Evolutionary conservation across 2,888 invertebrate species (phyloP), one percentile per base, ranked within the genome.

Genomic region (Tetrapedia diversipes): DNA sequence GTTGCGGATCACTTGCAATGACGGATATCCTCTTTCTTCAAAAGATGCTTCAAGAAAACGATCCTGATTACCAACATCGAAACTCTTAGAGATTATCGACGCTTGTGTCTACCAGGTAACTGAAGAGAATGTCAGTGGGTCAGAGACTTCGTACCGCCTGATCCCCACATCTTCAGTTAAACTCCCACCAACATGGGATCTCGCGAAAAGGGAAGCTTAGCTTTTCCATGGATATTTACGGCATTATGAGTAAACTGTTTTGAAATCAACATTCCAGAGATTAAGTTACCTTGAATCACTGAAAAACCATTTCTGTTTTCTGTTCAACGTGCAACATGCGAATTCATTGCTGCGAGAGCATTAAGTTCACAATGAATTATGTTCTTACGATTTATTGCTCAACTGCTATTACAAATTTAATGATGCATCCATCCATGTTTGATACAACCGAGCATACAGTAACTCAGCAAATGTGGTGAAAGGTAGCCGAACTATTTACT

Each of bases 111-210:
- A 47, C 72, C 79, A 84, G 82, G 83, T 83, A 85, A 90, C 90
- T 89, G 86, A 89, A 82, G 90, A 90, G 90, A 90, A 90, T 89
- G 90, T 90, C 88, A 90, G 89, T 90, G 89, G 90, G 90, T 90
- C 90, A 90, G 86, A 86, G 79, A 87, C 87, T 87, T 83, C 73
- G 76, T 82, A 84, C 81, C 80, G 75, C 72, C 78, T 75, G 84
- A 81, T 85, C 87, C 87, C 87, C 88, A 88, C 89, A 83, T 87
- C 86, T 86, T 86, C 78, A 39, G 34, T 47, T 32, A 45, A 59
- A 68, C 77, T 65, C 67, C 84, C 84, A 74, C 84, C 84, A 72
- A 24, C 16, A 10, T 24, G 41, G 19, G 45, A 41, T 56, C 47
- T 45, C 61, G 45, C 22, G 78, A 72, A 78, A 78, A 76, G 61